Conservation (phyloP, 2,888 invertebrate species). For the Melieria omissa region DNA sequence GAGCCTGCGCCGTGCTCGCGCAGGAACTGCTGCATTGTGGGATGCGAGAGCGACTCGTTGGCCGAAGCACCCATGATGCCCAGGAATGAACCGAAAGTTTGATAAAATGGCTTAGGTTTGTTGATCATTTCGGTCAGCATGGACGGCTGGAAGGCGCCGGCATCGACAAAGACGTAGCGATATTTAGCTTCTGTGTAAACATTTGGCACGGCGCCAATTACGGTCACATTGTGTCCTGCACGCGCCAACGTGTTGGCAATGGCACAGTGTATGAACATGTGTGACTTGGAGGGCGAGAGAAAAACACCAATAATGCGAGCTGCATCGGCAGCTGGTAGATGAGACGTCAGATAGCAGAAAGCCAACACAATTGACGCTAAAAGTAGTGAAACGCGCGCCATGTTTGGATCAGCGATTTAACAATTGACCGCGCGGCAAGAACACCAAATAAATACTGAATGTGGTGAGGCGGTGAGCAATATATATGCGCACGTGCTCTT, state of each 20-base stretch:
- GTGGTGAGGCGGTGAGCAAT: no score
- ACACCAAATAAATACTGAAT: no score
- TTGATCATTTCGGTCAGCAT: not conserved
- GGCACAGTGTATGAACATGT: conserved; percentile 26
- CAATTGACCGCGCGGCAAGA: no score
- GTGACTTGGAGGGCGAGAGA: conserved; percentile 20
- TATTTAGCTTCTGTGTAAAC: conserved; percentile 22
- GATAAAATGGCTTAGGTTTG: conserved; percentile 3
- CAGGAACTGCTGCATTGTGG: conserved; percentile 28
- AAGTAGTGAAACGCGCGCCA: no score
- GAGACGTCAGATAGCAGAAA: no score
- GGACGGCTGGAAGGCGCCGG: not conserved
- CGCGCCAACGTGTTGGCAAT: conserved; percentile 10
- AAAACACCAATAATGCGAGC: conserved; percentile 35
- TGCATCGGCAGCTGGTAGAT: not conserved
- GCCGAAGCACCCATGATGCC: not conserved
- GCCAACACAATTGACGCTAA: no score
- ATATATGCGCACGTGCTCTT: no score
- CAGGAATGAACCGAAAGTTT: not conserved
- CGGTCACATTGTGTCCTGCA: conserved; percentile 33
- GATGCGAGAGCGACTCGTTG: conserved; percentile 34
- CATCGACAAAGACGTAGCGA: conserved; percentile 11
- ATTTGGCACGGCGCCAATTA: conserved; percentile 31
- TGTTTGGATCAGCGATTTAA: no score
- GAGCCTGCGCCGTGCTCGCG: conserved; percentile 27